Conservation (phyloP, 2,113 vertebrate genomes). For the Spheniscus mendiculus region DNA sequence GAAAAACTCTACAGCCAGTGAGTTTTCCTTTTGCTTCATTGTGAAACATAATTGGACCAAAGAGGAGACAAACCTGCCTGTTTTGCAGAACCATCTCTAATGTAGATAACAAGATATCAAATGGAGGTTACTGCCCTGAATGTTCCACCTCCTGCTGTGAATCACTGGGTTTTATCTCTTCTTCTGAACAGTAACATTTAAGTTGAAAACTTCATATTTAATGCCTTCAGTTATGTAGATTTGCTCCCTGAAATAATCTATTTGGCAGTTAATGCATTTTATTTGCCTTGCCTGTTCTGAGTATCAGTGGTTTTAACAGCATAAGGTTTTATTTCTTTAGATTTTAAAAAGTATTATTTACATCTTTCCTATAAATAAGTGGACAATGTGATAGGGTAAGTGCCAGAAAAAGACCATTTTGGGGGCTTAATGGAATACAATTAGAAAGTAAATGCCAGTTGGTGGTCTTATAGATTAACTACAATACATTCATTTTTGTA, state of each 20-base stretch:
- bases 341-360: neutral
- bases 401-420: neutral
- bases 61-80: neutral
- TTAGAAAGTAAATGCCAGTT: neutral
- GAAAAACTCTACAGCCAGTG: neutral
- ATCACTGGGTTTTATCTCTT: neutral
- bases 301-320: neutral
- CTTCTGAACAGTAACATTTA: neutral
- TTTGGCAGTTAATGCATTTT: neutral
- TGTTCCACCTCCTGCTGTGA: neutral
- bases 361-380: neutral
- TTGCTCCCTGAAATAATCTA: neutral
- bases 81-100: neutral
- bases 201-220: neutral
- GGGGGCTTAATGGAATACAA: neutral
- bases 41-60: neutral
- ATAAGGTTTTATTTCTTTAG: neutral
- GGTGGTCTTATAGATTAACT: neutral
- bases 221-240: neutral
- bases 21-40: neutral
- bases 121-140: neutral
- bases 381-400: neutral
- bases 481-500: neutral
- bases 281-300: neutral
- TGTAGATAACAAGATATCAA: neutral